Conservation (phyloP, 2,888 invertebrate species). For the Polylopha cassiicola region DNA sequence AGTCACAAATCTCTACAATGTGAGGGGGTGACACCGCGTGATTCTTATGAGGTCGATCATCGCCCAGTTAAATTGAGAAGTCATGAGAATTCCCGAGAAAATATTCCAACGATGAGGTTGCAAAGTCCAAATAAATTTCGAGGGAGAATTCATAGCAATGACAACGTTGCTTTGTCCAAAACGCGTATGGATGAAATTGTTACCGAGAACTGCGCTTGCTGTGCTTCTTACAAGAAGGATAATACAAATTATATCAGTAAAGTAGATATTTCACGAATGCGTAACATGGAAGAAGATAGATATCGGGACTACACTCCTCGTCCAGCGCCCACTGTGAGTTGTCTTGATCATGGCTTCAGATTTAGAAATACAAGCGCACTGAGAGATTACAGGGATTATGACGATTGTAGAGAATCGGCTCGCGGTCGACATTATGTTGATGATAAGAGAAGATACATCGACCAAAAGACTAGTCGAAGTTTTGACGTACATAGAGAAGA, state of each 20-base stretch:
- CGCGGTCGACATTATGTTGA: slow-evolving; percentile 42
- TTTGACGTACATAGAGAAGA: slow-evolving; percentile 50
- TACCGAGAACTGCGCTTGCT: slow-evolving; percentile 36
- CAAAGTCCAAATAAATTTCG: slow-evolving; percentile 50
- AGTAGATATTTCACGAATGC: slow-evolving; percentile 39
- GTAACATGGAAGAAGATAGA: slow-evolving; percentile 33
- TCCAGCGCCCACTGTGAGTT: slow-evolving; percentile 39
- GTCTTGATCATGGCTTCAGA: slow-evolving; percentile 37
- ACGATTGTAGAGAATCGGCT: slow-evolving; percentile 27
- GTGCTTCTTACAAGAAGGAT: slow-evolving; percentile 39
- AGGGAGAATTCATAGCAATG: slow-evolving; percentile 34
- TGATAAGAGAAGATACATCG: slow-evolving; percentile 42
- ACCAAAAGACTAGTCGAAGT: slow-evolving; percentile 58
- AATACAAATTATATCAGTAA: slow-evolving; percentile 44
- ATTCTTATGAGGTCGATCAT: slow-evolving; percentile 37
- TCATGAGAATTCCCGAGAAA: slow-evolving; percentile 40
- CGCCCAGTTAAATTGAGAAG: slow-evolving; percentile 38
- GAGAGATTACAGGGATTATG: slow-evolving; percentile 43
- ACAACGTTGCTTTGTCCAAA: slow-evolving; percentile 27
- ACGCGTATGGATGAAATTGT: slow-evolving; percentile 27
- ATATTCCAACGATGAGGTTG: slow-evolving; percentile 38
- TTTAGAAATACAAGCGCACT: slow-evolving; percentile 27
- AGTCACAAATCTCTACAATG: slow-evolving; percentile 69
- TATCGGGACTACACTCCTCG: slow-evolving; percentile 41
- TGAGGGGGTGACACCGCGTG: slow-evolving; percentile 41